phyloP scores from a whole-genome alignment of 2,797 vertebrate species.

The Schizothorax lantsangensis region DNA sequence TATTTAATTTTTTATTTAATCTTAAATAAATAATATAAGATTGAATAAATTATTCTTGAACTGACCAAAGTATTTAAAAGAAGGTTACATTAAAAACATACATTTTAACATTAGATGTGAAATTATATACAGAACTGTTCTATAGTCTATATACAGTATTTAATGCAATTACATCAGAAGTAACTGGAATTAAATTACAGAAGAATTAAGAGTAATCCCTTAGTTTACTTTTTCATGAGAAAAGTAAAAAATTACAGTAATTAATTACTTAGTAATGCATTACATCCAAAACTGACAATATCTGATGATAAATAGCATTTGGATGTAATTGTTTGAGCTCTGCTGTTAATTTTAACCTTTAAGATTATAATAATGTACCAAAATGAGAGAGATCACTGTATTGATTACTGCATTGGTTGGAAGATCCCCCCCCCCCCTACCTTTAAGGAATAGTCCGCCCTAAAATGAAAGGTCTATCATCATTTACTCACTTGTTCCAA shows the following conservation, averaged over 20 bases:
- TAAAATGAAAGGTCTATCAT: neutral
- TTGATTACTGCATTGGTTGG: too few species aligned
- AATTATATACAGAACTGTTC: neutral
- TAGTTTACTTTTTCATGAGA: neutral
- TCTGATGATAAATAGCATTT: neutral
- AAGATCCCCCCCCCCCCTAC: too few species aligned
- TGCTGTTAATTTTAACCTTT: neutral
- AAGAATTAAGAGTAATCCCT: neutral
- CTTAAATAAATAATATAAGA: neutral
- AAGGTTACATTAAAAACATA: neutral
- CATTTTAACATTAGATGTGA: neutral
- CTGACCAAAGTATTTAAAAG: neutral
- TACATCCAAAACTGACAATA: neutral
- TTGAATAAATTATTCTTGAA: neutral
- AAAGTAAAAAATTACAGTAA: neutral
- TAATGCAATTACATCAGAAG: neutral
- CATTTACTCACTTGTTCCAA: neutral
- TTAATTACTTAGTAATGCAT: neutral
- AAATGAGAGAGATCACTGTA: neutral
- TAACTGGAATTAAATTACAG: neutral
- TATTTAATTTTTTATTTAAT: neutral
- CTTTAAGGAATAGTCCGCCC: neutral
- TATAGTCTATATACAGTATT: neutral
- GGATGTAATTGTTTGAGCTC: neutral
- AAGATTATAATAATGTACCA: neutral